Evolutionary conservation across 2,113 vertebrate species (phyloP), one percentile per base, ranked within the genome.

Genomic region (Neolamprologus sp.): DNA sequence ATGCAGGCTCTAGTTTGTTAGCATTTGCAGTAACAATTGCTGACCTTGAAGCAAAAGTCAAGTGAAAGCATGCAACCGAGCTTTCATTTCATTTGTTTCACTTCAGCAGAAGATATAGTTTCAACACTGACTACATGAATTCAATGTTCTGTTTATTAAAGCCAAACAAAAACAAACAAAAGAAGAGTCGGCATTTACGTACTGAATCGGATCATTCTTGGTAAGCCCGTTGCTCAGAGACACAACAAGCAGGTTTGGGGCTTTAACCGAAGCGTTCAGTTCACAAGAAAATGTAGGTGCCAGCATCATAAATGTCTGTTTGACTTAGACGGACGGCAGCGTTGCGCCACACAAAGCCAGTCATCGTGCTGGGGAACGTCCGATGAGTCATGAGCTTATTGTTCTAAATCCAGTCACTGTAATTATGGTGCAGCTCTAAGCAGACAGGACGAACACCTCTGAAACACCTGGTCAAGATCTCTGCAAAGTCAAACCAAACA

Each of bases 361-460:
- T 81, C 81, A 63, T 65, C 57, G 12, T 79, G 81, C 84, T 73
- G 35, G 60, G 84, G 83, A 85, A 80, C 17, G 26, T 87, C 68
- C 14, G 21, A 63, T 71, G 92, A 94, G 91, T 91, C 92, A 94
- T 88, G 75, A 93, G 86, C 88, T 89, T 95, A 95, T 94, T 94
- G 93, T 90, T 87, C 89, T 95, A 94, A 95, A 95, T 96, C 94
- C 92, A 89, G 86, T 54, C 85, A 83, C 87, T 42, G 37, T 81
- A 47, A 93, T 94, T 94, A 93, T 55, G 47, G 26, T 33, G 30
- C 58, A 63, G 58, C 60, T 87, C 51, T 88, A 87, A 89, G 88
- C 58, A 85, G 84, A 30, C 35, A 60, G 81, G 82, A 86, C 28
- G 14, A 49, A 60, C 55, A 82, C 84, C 57, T 47, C 37, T 45